A percentile compares a stretch with the other conserved stretches of the same genome.
Conservation (phyloP, 2,113 vertebrate species). For the Bubalus kerabau region DNA sequence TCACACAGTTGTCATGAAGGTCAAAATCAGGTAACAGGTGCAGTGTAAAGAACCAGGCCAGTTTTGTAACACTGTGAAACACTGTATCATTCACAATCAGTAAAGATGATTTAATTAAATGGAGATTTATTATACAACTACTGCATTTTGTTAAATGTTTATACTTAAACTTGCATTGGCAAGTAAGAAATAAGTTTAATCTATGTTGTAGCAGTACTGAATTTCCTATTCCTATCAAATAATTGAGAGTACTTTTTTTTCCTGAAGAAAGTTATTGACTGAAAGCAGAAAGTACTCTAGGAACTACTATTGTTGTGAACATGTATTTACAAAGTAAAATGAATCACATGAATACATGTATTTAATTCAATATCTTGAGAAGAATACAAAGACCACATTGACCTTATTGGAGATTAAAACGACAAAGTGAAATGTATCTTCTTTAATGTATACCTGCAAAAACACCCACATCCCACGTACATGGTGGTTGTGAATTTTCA, state of each 20-base stretch:
- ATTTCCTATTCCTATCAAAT: not conserved
- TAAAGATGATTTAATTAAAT: not conserved
- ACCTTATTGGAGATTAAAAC: not conserved
- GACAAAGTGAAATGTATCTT: not conserved
- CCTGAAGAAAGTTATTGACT: not conserved
- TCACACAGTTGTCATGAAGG: not conserved
- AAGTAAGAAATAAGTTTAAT: not conserved
- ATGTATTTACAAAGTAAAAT: not conserved
- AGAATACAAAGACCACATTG: not conserved
- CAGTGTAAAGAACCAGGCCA: accelerated
- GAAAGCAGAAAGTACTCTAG: not conserved
- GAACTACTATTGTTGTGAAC: not conserved
- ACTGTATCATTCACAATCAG: not conserved
- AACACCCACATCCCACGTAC: accelerated
- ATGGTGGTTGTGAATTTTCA: not conserved
- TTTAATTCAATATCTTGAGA: not conserved
- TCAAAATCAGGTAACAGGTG: accelerated
- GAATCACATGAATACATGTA: not conserved
- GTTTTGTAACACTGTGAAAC: accelerated
- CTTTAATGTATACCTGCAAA: not conserved
- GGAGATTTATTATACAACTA: too few relatives aligned
- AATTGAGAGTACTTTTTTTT: not conserved
- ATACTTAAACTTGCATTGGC: accelerated
- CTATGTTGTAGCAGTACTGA: not conserved
- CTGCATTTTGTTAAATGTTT: not conserved